Percentiles rank a stretch among this genome's conserved stretches.
Conservation (phyloP, 2,797 vertebrate species). For the Neosalanx taihuensis region DNA sequence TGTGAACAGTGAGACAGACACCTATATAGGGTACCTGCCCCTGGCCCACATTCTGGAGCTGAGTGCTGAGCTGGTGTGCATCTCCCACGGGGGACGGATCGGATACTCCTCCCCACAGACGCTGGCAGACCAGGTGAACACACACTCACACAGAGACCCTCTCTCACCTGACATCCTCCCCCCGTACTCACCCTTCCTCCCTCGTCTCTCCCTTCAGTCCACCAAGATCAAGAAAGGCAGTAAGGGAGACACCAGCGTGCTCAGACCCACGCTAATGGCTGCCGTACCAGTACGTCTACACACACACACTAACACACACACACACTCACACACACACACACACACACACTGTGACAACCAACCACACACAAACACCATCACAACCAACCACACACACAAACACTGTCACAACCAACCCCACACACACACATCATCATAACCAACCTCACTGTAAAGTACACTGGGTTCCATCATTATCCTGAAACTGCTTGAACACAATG, state of each 20-base stretch:
- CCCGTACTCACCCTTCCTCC: not conserved
- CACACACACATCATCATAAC: too few species aligned
- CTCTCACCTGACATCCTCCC: not conserved
- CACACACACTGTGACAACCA: too few species aligned
- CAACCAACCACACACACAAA: too few species aligned
- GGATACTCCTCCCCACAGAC: constrained; percentile 98
- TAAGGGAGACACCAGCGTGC: constrained; percentile 90
- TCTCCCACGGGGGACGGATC: constrained; percentile 91
- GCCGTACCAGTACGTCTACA: constrained; percentile 87
- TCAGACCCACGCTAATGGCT: constrained; percentile 95
- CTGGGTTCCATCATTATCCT: too few species aligned
- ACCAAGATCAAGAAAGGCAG: constrained; percentile 99
- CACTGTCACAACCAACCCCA: not conserved
- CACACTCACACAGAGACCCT: not conserved
- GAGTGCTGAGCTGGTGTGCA: constrained; percentile 91
- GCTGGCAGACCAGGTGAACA: constrained; percentile 87
- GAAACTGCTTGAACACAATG: too few species aligned
- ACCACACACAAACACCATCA: not conserved
- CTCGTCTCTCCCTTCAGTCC: constrained; percentile 73
- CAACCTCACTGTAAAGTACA: too few species aligned
- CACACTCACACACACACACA: not conserved
- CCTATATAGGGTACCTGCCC: constrained; percentile 94
- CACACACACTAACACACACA: not conserved
- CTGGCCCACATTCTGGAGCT: constrained; percentile 95
- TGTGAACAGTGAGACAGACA: constrained; percentile 85